Percentiles rank a stretch among this genome's conserved stretches.
Conservation (phyloP, 2,797 vertebrate species). For the Phyllotis vaccarum region DNA sequence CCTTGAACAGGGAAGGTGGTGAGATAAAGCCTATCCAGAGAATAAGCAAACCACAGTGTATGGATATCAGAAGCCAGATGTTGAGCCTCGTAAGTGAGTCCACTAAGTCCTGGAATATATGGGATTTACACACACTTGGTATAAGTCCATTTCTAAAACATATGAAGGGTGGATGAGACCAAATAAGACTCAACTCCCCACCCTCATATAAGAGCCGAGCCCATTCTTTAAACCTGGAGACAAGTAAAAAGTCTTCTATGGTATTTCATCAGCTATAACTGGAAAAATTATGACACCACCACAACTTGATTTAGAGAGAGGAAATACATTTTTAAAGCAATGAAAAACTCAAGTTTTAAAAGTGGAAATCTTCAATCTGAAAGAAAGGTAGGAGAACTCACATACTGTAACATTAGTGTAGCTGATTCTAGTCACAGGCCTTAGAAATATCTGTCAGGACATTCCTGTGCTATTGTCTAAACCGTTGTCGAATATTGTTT, state of each 20-base stretch:
- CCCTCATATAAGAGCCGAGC: neutral
- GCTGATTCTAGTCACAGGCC: neutral
- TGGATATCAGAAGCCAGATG: neutral
- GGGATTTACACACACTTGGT: neutral
- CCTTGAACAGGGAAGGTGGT: neutral
- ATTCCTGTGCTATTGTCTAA: neutral
- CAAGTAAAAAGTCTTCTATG: neutral
- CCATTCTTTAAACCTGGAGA: neutral
- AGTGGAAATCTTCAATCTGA: neutral
- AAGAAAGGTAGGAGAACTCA: neutral
- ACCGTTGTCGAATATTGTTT: neutral
- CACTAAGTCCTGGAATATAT: neutral
- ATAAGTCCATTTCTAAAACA: neutral
- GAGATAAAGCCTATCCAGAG: neutral
- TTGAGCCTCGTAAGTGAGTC: neutral
- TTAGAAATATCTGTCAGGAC: neutral
- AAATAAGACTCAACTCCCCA: neutral
- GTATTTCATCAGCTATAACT: neutral
- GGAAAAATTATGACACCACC: neutral
- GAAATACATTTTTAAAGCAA: neutral
- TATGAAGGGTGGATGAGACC: neutral
- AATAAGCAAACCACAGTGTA: neutral
- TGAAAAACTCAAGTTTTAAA: neutral
- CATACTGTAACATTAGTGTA: neutral
- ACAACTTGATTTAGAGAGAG: neutral